These are phyloP conservation scores for Catajapyx aquilonaris DNA, from an alignment of 1,140 invertebrate species.

Conservation along the genomic window DNA sequence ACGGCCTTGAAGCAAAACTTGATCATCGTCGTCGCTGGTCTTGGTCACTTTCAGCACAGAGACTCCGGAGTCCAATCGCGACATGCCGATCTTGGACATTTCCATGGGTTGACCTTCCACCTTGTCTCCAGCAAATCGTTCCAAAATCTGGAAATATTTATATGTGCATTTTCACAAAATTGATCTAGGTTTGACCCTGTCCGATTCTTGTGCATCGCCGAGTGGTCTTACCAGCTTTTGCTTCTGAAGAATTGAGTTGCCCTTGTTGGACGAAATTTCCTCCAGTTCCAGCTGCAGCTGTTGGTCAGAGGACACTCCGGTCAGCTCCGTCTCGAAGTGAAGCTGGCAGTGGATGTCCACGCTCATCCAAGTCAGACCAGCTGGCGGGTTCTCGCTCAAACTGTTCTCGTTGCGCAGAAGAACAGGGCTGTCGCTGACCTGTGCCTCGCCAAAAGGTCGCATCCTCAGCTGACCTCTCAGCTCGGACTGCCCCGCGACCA, in stretches of 20 bases:
- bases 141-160: slow-evolving; percentile 30
- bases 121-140: slow-evolving; percentile 30
- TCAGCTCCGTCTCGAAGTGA: slow-evolving; percentile 49
- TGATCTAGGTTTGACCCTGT: slow-evolving; percentile 32
- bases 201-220: slow-evolving; percentile 34
- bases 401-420: slow-evolving; percentile 28
- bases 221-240: slow-evolving; percentile 33
- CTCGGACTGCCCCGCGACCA: slow-evolving; percentile 33
- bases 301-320: slow-evolving; percentile 13
- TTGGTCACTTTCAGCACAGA: slow-evolving; percentile 5
- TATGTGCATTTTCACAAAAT: slow-evolving; percentile 36
- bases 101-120: slow-evolving; percentile 30
- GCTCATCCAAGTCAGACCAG: slow-evolving; percentile 59
- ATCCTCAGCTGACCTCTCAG: slow-evolving; percentile 40
- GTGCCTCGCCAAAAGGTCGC: slow-evolving; percentile 47
- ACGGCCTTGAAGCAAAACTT: slow-evolving; percentile 8
- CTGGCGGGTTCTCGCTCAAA: slow-evolving; percentile 27
- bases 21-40: neutral
- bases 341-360: slow-evolving; percentile 60
- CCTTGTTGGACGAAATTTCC: too few species aligned
- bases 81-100: slow-evolving; percentile 9
- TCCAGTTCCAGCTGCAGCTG: slow-evolving; percentile 34
- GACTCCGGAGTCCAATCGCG: slow-evolving; percentile 6
- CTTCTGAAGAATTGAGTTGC: neutral
- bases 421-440: slow-evolving; percentile 39